Conservation (phyloP, 1,140 invertebrate species). For the Diabrotica undecimpunctata region DNA sequence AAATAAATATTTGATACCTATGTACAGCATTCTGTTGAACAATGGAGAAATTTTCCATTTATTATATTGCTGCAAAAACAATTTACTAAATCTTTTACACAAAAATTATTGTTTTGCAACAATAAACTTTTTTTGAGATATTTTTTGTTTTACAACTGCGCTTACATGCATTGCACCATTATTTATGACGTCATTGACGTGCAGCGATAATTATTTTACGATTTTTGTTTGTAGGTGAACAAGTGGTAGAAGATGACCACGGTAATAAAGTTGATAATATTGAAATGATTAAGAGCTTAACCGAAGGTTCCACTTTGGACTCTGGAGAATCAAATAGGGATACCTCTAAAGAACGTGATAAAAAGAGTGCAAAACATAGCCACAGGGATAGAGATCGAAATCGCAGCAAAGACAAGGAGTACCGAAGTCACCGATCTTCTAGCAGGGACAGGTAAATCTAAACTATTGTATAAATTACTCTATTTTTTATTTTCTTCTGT, state of each 20-base stretch:
- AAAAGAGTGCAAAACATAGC: conserved; percentile 40
- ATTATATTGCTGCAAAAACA: too few relatives aligned
- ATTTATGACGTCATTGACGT: conserved; percentile 43
- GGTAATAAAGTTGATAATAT: conserved; percentile 38
- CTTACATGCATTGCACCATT: neutral
- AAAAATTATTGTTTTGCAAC: too few relatives aligned
- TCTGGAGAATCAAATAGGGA: conserved; percentile 25
- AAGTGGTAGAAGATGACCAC: conserved; percentile 44
- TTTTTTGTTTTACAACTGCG: too few relatives aligned
- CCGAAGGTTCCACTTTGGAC: conserved; percentile 31
- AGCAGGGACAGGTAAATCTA: conserved; percentile 31
- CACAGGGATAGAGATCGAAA: conserved; percentile 40
- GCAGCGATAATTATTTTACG: conserved; percentile 9
- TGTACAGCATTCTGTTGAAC: too few relatives aligned
- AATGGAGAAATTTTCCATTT: too few relatives aligned
- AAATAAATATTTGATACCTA: too few relatives aligned
- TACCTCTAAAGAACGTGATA: conserved; percentile 29
- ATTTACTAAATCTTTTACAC: too few relatives aligned
- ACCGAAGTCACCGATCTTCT: conserved; percentile 28
- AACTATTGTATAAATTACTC: neutral
- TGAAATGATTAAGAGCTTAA: conserved; percentile 41
- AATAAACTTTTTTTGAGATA: too few relatives aligned
- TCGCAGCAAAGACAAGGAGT: conserved; percentile 41
- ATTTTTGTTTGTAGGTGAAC: conserved; percentile 36
- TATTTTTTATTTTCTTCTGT: too few relatives aligned